These are phyloP conservation scores for Diarsia brunnea DNA, from an alignment of 2,888 invertebrate species.

Conservation along the genomic window DNA sequence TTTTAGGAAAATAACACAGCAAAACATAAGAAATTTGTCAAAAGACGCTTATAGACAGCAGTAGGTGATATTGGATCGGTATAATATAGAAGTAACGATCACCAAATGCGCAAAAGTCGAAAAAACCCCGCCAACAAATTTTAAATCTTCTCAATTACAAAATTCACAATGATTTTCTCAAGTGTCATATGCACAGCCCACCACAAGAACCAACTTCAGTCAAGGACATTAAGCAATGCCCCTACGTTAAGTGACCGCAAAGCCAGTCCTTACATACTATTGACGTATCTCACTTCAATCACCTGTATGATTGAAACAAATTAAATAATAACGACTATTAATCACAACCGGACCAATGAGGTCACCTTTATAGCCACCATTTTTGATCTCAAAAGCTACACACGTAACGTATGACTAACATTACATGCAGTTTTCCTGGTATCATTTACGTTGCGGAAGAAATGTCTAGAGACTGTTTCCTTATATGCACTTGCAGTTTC, in stretches of 20 bases:
- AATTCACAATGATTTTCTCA: neutral
- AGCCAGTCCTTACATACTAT: neutral
- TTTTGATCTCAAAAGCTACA: slow-evolving; percentile 26
- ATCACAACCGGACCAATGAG: slow-evolving; percentile 2
- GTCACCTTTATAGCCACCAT: slow-evolving; percentile 9
- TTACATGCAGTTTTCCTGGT: slow-evolving; percentile 48
- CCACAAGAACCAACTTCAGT: slow-evolving; percentile 1
- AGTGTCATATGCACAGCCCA: slow-evolving; percentile 1
- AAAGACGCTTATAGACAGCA: neutral
- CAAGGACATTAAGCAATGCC: neutral
- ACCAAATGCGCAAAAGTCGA: slow-evolving; percentile 1
- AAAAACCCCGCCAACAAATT: neutral
- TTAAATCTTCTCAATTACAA: neutral
- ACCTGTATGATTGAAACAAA: slow-evolving; percentile 2
- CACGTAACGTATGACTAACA: slow-evolving; percentile 50
- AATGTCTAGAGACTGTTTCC: slow-evolving; percentile 52
- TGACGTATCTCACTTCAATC: neutral
- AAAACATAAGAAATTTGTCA: neutral
- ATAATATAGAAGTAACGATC: neutral
- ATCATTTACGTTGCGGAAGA: slow-evolving; percentile 61
- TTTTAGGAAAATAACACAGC: neutral
- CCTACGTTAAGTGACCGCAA: slow-evolving; percentile 15
- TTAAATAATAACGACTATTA: slow-evolving; percentile 11
- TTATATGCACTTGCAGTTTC: slow-evolving; percentile 51
- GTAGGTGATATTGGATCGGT: neutral